These are phyloP conservation scores for Triops cancriformis DNA, from an alignment of 1,140 invertebrate genomes.

Conservation along the genomic window DNA sequence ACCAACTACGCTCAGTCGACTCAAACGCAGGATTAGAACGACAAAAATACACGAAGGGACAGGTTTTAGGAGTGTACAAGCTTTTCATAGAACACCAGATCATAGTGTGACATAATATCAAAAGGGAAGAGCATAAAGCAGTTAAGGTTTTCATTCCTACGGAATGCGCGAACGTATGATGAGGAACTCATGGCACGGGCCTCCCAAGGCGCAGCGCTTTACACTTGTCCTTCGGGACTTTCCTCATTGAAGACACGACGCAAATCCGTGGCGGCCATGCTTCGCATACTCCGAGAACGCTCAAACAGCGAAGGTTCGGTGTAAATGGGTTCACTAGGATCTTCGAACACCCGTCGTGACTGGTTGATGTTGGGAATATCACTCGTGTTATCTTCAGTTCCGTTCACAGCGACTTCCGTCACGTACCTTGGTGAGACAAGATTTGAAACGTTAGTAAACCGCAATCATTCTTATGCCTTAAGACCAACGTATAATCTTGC, in stretches of 20 bases:
- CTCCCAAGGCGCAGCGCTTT: background rate
- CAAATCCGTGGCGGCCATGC: constrained; percentile 38
- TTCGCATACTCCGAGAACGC: constrained; percentile 56
- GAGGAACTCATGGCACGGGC: constrained; percentile 1
- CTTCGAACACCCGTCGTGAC: constrained; percentile 47
- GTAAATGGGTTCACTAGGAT: constrained; percentile 86
- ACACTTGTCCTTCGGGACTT: background rate
- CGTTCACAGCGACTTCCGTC: background rate
- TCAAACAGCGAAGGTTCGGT: constrained; percentile 85
- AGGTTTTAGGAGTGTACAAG: background rate
- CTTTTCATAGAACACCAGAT: background rate
- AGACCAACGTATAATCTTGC: no score
- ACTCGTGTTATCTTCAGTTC: background rate
- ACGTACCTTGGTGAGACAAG: no score
- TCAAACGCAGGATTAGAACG: background rate
- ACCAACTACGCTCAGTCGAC: background rate
- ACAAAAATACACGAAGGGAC: background rate
- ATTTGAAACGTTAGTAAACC: no score
- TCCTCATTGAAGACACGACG: constrained; percentile 23
- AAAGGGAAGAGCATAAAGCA: background rate
- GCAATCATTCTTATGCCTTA: no score
- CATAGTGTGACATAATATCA: constrained; percentile 5
- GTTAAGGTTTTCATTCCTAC: background rate
- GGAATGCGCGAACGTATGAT: background rate
- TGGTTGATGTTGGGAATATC: background rate